Evolutionary conservation across 2,888 invertebrate species (phyloP), one percentile per base, ranked within the genome.

Genomic region (Drosophila longiperda): DNA sequence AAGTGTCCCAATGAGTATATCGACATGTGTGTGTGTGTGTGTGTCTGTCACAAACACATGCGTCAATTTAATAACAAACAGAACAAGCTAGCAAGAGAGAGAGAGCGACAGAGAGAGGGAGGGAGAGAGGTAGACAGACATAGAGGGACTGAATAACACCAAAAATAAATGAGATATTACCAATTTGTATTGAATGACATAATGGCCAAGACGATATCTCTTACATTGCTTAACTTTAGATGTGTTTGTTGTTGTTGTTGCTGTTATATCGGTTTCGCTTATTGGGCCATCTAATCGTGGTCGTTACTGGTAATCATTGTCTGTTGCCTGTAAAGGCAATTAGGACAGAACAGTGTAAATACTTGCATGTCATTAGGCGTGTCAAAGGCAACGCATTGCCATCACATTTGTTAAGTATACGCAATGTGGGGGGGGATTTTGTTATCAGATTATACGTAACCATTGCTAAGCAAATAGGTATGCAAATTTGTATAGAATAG

Each of bases 141-240:
- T 52, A 67, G 40, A 58, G 52, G 53, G 45, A 49, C 26, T 49
- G 32, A 42, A 42, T 15, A 63, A 62, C 58, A 66, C 66, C 70
- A 64, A 87, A 87, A 81, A 89, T 89, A 84, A 86, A 87, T 86
- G 77, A 86, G 88, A 87, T 89, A 86, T 87, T 84, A 90, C 76
- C 90, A 89, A 86, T 86, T 86, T 84, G 79, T 86, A 84, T 87
- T 84, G 74, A 90, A 89, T 78, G 84, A 81, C 81, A 90, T 85
- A 86, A 90, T 90, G 78, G 81, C 49, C 66, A 64, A 63, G 52
- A 38, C 63, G 73, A 65, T 68, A 58, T 45, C 63, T 40, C 17
- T 40, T 11, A 70, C 36, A 12, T 49, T 48, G 55, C 29, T 48
- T 48, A n/a, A 33, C 49, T 29, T 4, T 42, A 63, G 60, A 83